Evolutionary conservation across 2,113 vertebrate genomes (phyloP).

Genomic region (Podilymbus podiceps): DNA sequence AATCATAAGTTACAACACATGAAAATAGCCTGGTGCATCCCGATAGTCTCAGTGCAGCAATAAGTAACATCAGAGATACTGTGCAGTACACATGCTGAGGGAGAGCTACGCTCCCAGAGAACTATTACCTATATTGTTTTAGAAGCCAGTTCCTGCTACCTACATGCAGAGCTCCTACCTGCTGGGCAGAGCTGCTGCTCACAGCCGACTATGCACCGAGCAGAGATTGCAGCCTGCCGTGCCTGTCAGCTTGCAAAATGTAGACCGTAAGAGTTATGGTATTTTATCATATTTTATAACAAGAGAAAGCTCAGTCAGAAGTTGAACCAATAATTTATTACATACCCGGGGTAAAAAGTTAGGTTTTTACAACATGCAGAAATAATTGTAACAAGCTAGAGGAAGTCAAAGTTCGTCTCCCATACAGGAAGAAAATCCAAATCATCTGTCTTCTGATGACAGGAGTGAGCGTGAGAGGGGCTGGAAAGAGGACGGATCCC

Average conservation of each 20-base stretch:
- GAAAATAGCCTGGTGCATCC: background rate
- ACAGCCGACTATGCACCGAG: accelerated
- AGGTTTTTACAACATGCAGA: background rate
- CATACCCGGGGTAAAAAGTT: slow-evolving; percentile 22
- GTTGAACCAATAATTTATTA: background rate
- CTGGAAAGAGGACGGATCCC: background rate
- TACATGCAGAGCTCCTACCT: background rate
- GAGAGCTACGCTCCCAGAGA: background rate
- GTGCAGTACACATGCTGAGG: background rate
- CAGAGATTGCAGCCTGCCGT: background rate
- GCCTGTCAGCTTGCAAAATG: background rate
- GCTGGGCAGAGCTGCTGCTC: background rate
- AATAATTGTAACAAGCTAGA: background rate
- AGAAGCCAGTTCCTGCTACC: background rate
- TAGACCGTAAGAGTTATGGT: background rate
- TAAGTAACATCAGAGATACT: background rate
- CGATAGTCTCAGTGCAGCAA: background rate
- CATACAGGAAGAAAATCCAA: slow-evolving; percentile 12
- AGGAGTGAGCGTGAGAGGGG: background rate
- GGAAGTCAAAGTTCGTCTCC: background rate
- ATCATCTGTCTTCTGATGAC: background rate
- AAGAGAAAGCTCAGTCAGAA: background rate
- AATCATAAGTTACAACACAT: background rate
- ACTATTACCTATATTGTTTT: background rate
- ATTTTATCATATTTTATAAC: background rate